A percentile compares a stretch with the other conserved stretches of the same genome.
phyloP scores from a whole-genome alignment of 2,113 vertebrate genomes.

The Synodontis membranacea region DNA sequence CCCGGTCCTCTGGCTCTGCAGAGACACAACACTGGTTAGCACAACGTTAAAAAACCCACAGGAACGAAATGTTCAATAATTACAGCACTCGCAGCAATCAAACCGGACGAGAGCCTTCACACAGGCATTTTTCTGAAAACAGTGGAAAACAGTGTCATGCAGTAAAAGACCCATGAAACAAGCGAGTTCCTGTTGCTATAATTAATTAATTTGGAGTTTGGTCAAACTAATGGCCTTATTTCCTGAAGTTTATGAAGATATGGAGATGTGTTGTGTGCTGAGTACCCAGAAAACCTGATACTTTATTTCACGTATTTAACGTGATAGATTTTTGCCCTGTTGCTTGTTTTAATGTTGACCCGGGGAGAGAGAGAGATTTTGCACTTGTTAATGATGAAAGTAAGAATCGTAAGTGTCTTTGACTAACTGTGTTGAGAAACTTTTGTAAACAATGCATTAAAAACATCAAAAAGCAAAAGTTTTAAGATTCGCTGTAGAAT shows the following conservation, averaged over 20 bases:
- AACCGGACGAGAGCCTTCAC: background rate
- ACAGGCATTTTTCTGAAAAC: too few relatives aligned
- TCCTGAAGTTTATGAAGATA: too few relatives aligned
- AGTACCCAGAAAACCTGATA: too few relatives aligned
- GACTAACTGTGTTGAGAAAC: background rate
- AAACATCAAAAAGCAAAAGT: background rate
- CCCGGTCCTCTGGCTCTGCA: conserved; percentile 86
- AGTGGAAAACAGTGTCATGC: too few relatives aligned
- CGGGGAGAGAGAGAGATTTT: background rate
- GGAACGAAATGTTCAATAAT: background rate
- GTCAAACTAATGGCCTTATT: too few relatives aligned
- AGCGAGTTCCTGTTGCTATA: too few relatives aligned
- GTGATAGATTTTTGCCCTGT: background rate
- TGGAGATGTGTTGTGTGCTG: too few relatives aligned
- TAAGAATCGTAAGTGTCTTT: background rate
- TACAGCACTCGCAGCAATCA: background rate
- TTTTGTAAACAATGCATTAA: too few relatives aligned
- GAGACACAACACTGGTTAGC: background rate
- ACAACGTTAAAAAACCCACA: background rate
- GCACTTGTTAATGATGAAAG: background rate
- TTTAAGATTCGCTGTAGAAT: background rate
- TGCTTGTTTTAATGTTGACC: background rate
- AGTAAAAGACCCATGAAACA: too few relatives aligned
- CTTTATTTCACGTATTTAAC: too few relatives aligned
- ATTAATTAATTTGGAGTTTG: too few relatives aligned